These are phyloP conservation scores for Callithrix jacchus DNA, from an alignment of 2,113 vertebrate species.

Conservation along the genomic window DNA sequence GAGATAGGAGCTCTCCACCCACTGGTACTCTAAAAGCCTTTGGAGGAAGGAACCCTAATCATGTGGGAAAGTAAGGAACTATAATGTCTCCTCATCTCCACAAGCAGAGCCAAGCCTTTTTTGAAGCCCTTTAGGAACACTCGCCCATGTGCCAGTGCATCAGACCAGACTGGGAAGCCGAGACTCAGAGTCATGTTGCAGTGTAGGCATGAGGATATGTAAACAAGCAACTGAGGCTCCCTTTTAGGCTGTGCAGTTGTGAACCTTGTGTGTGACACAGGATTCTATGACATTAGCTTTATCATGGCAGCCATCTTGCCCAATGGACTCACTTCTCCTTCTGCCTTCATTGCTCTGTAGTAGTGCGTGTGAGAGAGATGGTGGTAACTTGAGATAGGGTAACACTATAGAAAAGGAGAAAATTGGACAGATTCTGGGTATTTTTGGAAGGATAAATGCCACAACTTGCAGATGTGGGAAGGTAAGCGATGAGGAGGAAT, in stretches of 20 bases:
- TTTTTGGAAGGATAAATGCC: slow-evolving; percentile 53
- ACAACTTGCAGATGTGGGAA: slow-evolving; percentile 59
- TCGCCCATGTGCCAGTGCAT: neutral
- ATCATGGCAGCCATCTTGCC: neutral
- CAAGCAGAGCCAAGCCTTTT: neutral
- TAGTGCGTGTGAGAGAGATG: neutral
- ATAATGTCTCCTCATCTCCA: neutral
- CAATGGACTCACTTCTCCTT: neutral
- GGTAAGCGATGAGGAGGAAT: slow-evolving; percentile 53
- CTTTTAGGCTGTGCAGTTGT: neutral
- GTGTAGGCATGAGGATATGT: neutral
- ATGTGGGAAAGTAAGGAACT: neutral
- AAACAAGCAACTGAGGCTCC: neutral
- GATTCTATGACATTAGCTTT: neutral
- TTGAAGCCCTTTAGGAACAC: neutral
- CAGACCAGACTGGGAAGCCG: neutral
- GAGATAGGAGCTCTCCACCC: neutral
- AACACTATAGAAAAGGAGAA: neutral
- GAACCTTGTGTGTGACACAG: neutral
- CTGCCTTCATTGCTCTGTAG: neutral
- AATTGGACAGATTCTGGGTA: slow-evolving; percentile 23
- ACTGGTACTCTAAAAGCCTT: neutral
- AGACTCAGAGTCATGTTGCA: neutral
- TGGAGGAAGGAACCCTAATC: neutral
- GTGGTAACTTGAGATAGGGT: neutral